Base-by-base conservation (phyloP, 2,888 invertebrate genomes). In the Drosophila mayaguana region DNA sequence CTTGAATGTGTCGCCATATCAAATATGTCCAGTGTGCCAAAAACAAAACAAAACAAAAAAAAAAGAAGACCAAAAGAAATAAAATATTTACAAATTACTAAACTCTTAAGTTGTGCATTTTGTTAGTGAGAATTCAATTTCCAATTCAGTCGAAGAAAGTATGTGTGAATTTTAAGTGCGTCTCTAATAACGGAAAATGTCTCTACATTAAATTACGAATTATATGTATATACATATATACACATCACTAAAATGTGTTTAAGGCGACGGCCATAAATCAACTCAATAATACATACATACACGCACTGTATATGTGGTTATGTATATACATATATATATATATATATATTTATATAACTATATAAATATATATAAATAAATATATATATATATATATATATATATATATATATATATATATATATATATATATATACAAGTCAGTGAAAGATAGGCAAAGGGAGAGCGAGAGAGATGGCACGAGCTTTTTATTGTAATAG, bases 121-220 rank as follows among this genome's bases (percentile, higher is more conserved):
- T 7, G 32, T 28, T 18, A n/a, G 46, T 12, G 28, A 9, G 12
- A 48, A 28, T 48, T 18, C 0, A 28, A 28, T 11, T 28, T 11
- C 0, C 6, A n/a, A 11, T 8, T 16, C 16, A 28, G n/a, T 28
- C 25, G 1, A 11, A 48, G 5, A 28, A 28, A 48, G 11, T n/a
- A 3, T 14, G 18, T 3, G 32, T 32, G 18, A 32, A 50, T 14
- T 32, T 32, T 28, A 32, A 50, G 48, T 11, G 25, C 9, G 40
- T 53, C 18, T 53, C 32, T 48, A 53, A 74, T 74, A 40, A 63
- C n/a, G n/a, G 48, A 72, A 72, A 61, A 56, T 72, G 67, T 72
- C 66, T 78, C 79, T 75, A 75, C 59, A 72, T 64, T 75, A 11
- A 22, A 61, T 57, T 54, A 18, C 20, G 2, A 22, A 11, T 36